Conservation (phyloP, 1,140 invertebrate genomes). For the Holotrichia oblita region DNA sequence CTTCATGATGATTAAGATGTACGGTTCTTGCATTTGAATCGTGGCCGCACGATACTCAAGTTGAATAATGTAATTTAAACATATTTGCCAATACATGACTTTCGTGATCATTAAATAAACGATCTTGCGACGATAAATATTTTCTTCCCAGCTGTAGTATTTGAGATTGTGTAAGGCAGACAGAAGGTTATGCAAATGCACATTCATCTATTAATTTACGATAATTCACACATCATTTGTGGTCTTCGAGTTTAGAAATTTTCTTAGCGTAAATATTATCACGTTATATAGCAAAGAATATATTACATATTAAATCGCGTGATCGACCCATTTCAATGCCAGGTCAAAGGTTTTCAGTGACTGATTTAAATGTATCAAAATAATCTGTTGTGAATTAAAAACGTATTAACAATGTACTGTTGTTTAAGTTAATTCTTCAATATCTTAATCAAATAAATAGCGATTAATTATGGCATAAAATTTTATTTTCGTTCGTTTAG, state of each 20-base stretch:
- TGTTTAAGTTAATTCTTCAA: too few species aligned
- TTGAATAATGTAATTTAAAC: conserved; percentile 10
- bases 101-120: conserved; percentile 18
- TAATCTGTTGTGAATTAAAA: too few species aligned
- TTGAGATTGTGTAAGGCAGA: background rate
- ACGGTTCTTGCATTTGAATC: background rate
- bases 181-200: conserved; percentile 15
- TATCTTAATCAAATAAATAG: too few species aligned
- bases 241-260: conserved; percentile 5
- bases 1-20: background rate
- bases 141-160: background rate
- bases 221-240: conserved; percentile 5
- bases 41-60: background rate
- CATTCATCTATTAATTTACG: background rate
- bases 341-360: background rate
- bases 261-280: background rate
- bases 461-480: too few species aligned
- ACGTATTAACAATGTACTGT: too few species aligned
- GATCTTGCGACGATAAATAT: background rate
- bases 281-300: background rate
- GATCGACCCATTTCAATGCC: background rate
- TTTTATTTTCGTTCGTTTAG: too few species aligned
- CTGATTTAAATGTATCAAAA: too few species aligned
- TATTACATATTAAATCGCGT: background rate
- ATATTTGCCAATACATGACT: conserved; percentile 1